Percentiles rank a stretch among this genome's conserved stretches.
phyloP scores from a whole-genome alignment of 2,113 vertebrate genomes.

The Aldabrachelys gigantea region DNA sequence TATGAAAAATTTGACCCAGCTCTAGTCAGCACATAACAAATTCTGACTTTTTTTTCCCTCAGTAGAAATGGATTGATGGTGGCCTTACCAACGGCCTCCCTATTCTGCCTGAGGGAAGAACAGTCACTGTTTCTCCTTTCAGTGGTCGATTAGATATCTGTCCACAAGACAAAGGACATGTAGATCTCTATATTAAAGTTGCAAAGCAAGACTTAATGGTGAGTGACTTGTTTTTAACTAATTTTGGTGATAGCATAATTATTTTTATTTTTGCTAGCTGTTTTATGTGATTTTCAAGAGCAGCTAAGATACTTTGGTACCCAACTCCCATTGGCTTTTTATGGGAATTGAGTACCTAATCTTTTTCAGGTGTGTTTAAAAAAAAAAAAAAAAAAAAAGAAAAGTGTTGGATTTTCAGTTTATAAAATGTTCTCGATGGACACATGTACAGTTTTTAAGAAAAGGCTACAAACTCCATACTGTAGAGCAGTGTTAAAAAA shows the following conservation, averaged over 20 bases:
- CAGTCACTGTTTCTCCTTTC: constrained; percentile 90
- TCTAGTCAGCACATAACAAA: neutral
- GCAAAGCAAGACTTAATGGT: constrained; percentile 88
- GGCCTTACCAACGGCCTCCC: constrained; percentile 91
- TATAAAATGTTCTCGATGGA: neutral
- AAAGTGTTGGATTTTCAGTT: neutral
- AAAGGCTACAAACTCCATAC: neutral
- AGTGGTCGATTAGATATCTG: constrained; percentile 86
- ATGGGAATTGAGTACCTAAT: neutral
- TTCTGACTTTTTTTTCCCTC: neutral
- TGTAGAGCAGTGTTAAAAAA: neutral
- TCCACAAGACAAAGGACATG: constrained; percentile 80
- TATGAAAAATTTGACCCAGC: neutral
- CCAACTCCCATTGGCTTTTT: neutral
- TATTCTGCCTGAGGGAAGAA: constrained; percentile 84
- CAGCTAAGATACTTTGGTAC: neutral
- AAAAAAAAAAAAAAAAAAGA: neutral
- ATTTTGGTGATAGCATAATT: neutral
- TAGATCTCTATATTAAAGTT: constrained; percentile 76
- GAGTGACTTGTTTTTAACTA: constrained; percentile 37
- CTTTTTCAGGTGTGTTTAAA: neutral
- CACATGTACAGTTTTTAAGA: neutral
- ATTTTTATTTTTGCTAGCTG: neutral
- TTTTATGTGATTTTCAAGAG: neutral
- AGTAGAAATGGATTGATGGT: constrained; percentile 91